Conservation (phyloP, 2,888 invertebrate species). For the Zygogramma bicolorata region DNA sequence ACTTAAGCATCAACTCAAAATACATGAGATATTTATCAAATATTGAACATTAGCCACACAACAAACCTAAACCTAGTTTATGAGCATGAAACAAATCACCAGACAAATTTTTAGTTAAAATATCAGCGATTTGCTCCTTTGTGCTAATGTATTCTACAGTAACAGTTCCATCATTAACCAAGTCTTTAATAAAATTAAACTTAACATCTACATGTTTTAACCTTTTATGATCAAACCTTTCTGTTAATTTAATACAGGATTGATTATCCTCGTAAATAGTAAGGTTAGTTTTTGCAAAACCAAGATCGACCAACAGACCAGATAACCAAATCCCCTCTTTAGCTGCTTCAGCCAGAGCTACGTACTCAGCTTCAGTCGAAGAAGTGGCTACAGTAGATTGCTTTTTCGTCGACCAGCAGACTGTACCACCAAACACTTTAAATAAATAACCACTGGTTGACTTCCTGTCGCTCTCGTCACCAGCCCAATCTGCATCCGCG, state of each 20-base stretch:
- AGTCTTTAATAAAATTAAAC: slow-evolving; percentile 14
- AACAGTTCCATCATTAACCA: slow-evolving; percentile 18
- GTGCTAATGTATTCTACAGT: slow-evolving; percentile 16
- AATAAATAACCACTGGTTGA: slow-evolving; percentile 55
- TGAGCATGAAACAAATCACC: not conserved
- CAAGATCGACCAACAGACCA: slow-evolving; percentile 15
- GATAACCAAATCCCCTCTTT: slow-evolving; percentile 50
- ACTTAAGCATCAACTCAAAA: not conserved
- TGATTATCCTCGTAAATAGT: slow-evolving; percentile 15
- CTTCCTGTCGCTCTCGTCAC: slow-evolving; percentile 45
- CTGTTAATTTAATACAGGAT: slow-evolving; percentile 16
- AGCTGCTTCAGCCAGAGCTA: slow-evolving; percentile 50
- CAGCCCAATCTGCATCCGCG: slow-evolving; percentile 51
- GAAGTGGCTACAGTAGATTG: slow-evolving; percentile 54
- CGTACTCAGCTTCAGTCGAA: slow-evolving; percentile 57
- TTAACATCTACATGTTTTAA: slow-evolving; percentile 15
- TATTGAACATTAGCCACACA: not conserved
- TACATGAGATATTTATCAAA: not conserved
- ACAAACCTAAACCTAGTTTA: not conserved
- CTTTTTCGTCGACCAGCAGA: slow-evolving; percentile 54
- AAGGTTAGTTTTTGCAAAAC: slow-evolving; percentile 8
- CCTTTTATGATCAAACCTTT: slow-evolving; percentile 12
- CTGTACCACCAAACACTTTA: slow-evolving; percentile 47
- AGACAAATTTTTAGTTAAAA: slow-evolving; percentile 22
- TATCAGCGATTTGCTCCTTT: slow-evolving; percentile 21